A percentile compares a stretch with the other conserved stretches of the same genome.
These are phyloP conservation scores for Drosophila peninsularis DNA, from an alignment of 2,888 invertebrate species.

Conservation along the genomic window DNA sequence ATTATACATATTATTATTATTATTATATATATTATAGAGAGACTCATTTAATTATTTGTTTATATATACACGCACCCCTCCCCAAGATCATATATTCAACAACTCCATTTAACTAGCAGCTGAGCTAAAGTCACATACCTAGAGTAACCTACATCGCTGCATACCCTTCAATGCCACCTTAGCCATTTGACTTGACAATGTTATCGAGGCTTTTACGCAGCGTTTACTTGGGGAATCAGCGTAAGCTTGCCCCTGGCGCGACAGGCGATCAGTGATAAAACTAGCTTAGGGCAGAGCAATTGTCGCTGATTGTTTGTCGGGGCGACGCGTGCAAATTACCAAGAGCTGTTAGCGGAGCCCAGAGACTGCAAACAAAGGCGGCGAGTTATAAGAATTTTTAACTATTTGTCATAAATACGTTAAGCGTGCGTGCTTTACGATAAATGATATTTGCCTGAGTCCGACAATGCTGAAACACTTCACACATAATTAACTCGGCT, in stretches of 20 bases:
- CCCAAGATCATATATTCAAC: neutral
- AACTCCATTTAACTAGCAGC: neutral
- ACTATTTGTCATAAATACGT: conserved; percentile 36
- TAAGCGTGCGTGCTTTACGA: conserved; percentile 24
- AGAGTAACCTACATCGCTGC: neutral
- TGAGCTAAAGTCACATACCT: neutral
- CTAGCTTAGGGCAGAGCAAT: conserved; percentile 53
- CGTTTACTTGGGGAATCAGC: conserved; percentile 30
- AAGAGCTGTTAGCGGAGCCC: conserved; percentile 1
- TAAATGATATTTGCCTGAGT: conserved; percentile 45
- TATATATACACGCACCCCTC: too few relatives aligned
- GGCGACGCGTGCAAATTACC: conserved; percentile 18
- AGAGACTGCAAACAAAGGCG: conserved; percentile 13
- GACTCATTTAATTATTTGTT: neutral
- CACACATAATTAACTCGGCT: conserved; percentile 44
- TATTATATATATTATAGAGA: neutral
- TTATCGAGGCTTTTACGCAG: conserved; percentile 26
- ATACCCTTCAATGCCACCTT: too few relatives aligned
- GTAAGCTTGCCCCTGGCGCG: conserved; percentile 40
- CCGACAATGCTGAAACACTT: conserved; percentile 21
- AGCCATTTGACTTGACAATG: neutral
- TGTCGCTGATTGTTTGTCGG: conserved; percentile 44
- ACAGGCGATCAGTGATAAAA: conserved; percentile 53
- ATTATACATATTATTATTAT: neutral
- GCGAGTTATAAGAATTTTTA: conserved; percentile 40